Conservation (phyloP, 2,888 invertebrate species). For the Anodontia alba region DNA sequence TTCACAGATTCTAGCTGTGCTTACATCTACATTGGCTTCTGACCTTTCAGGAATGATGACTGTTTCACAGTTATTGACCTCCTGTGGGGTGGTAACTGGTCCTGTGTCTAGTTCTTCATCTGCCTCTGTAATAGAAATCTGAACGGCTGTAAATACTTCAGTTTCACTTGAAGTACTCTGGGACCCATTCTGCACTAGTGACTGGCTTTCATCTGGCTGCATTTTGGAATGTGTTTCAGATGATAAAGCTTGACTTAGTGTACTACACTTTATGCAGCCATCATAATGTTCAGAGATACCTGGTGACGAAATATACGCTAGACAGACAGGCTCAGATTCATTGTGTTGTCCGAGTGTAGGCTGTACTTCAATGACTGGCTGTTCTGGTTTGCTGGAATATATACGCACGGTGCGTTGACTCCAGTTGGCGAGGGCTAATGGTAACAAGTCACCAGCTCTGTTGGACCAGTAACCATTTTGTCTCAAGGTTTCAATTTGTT, state of each 20-base stretch:
- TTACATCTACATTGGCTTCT: too few relatives aligned
- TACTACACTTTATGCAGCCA: not conserved
- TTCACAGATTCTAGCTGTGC: too few relatives aligned
- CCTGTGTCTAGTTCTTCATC: not conserved
- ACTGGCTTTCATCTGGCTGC: not conserved
- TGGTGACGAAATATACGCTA: conserved; percentile 5
- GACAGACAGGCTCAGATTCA: not conserved
- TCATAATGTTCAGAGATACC: too few relatives aligned
- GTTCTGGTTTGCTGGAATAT: conserved; percentile 4
- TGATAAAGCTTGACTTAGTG: not conserved
- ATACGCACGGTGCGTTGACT: not conserved
- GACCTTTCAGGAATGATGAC: too few relatives aligned
- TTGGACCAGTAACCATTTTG: conserved; percentile 8
- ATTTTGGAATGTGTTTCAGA: not conserved
- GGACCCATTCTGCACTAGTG: not conserved
- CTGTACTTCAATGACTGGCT: conserved; percentile 8
- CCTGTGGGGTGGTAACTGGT: too few relatives aligned
- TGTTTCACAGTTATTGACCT: too few relatives aligned
- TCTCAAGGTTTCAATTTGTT: not conserved
- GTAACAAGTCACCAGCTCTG: not conserved
- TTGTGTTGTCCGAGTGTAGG: not conserved
- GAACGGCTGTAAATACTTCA: not conserved
- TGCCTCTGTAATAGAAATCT: not conserved
- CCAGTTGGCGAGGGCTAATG: conserved; percentile 16
- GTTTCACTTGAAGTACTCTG: not conserved